Conservation (phyloP, 1,140 invertebrate species). For the Zaprionus capensis region DNA sequence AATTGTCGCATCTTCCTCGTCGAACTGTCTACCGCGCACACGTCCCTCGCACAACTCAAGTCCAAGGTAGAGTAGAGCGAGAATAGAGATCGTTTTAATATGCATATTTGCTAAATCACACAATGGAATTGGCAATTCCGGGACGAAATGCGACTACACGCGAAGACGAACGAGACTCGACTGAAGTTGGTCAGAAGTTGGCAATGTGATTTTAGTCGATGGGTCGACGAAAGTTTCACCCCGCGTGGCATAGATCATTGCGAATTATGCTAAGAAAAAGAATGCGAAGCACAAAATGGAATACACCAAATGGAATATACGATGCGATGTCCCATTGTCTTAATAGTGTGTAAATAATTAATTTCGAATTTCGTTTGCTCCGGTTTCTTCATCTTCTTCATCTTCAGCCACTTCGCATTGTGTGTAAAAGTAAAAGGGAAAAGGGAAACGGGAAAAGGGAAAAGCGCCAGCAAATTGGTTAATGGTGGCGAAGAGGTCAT, state of each 20-base stretch:
- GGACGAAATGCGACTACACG: conserved; percentile 39
- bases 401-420: not conserved
- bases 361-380: conserved; percentile 59
- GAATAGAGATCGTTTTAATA: not conserved
- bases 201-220: conserved; percentile 52
- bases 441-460: conserved; percentile 59
- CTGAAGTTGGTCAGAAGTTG: conserved; percentile 45
- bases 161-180: conserved; percentile 57
- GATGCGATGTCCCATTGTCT: conserved; percentile 43
- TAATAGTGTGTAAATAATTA: conserved; percentile 59
- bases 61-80: not conserved
- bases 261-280: conserved; percentile 60
- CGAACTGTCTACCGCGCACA: conserved; percentile 49
- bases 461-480: conserved; percentile 37
- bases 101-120: conserved; percentile 40
- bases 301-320: conserved; percentile 35
- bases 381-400: conserved; percentile 39
- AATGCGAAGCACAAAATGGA: conserved; percentile 39
- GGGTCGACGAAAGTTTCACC: conserved; percentile 67
- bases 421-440: conserved; percentile 65
- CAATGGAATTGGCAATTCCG: not conserved
- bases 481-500: conserved; percentile 26
- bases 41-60: conserved; percentile 32
- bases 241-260: conserved; percentile 39
- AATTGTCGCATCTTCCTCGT: conserved; percentile 77